These are phyloP conservation scores for Heliocidaris tuberculata DNA, from an alignment of 35 echinoderm and acorn worm species.

Conservation along the genomic window DNA sequence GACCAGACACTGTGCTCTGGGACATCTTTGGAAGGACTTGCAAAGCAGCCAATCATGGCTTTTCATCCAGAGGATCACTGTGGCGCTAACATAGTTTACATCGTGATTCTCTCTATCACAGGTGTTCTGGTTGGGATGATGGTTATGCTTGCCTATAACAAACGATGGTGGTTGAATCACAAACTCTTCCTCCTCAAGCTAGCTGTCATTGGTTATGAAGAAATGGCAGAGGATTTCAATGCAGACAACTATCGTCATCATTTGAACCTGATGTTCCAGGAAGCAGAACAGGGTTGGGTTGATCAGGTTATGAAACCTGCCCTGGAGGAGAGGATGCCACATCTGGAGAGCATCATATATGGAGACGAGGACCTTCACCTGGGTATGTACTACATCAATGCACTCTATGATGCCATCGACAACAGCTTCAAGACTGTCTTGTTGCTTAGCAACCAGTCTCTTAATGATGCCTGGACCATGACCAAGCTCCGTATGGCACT, in stretches of 20 bases:
- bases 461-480: neutral
- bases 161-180: conserved; percentile 2
- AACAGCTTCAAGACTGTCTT: neutral
- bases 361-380: neutral
- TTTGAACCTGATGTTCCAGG: neutral
- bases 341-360: neutral
- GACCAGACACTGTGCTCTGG: neutral
- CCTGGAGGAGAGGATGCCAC: too few relatives aligned
- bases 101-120: neutral
- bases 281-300: neutral
- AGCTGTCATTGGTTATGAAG: neutral
- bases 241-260: neutral
- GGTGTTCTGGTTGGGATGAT: neutral
- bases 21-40: neutral
- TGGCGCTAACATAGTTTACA: neutral
- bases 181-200: too few relatives aligned
- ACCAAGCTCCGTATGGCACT: conserved; percentile 19
- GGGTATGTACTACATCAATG: conserved; percentile 17
- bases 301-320: neutral
- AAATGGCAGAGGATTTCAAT: neutral
- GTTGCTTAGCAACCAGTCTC: conserved; percentile 20
- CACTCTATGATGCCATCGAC: neutral
- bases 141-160: neutral
- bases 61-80: neutral
- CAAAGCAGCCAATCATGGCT: neutral